Evolutionary conservation across 2,888 invertebrate species (phyloP).

Genomic region (Plagodis dolabraria): DNA sequence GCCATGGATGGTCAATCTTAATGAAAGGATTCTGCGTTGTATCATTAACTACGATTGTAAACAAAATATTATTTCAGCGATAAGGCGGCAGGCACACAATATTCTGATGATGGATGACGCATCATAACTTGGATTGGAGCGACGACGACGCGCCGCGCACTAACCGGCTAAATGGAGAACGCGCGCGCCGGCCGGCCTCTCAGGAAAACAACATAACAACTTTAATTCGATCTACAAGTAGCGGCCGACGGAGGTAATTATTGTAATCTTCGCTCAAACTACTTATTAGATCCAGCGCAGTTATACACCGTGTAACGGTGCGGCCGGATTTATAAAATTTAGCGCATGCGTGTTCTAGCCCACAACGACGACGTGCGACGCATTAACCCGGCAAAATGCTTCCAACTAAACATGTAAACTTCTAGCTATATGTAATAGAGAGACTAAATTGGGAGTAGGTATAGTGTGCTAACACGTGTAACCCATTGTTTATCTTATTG

Average conservation of each 20-base stretch:
- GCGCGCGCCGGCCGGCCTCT: constrained; percentile 38
- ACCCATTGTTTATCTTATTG: constrained; percentile 46
- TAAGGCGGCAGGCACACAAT: constrained; percentile 39
- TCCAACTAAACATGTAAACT: constrained; percentile 23
- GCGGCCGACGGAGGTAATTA: constrained; percentile 46
- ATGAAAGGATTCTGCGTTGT: constrained; percentile 44
- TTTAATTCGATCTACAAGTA: constrained; percentile 37
- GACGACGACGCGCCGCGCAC: neutral
- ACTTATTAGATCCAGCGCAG: constrained; percentile 51
- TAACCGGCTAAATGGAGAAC: neutral
- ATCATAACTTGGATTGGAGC: constrained; percentile 22
- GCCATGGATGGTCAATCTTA: constrained; percentile 44
- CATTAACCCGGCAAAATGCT: constrained; percentile 36
- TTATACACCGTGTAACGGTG: constrained; percentile 54
- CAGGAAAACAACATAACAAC: constrained; percentile 37
- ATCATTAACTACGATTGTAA: constrained; percentile 42
- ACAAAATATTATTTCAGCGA: constrained; percentile 35
- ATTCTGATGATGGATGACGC: constrained; percentile 37
- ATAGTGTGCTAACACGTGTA: constrained; percentile 44
- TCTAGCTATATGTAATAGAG: constrained; percentile 17
- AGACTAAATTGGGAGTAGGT: constrained; percentile 8
- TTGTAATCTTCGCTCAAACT: constrained; percentile 52
- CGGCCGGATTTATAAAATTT: constrained; percentile 54
- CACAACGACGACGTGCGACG: constrained; percentile 47
- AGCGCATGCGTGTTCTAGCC: constrained; percentile 49